phyloP scores from a whole-genome alignment of 2,113 vertebrate genomes.

The Prunella himalayana region DNA sequence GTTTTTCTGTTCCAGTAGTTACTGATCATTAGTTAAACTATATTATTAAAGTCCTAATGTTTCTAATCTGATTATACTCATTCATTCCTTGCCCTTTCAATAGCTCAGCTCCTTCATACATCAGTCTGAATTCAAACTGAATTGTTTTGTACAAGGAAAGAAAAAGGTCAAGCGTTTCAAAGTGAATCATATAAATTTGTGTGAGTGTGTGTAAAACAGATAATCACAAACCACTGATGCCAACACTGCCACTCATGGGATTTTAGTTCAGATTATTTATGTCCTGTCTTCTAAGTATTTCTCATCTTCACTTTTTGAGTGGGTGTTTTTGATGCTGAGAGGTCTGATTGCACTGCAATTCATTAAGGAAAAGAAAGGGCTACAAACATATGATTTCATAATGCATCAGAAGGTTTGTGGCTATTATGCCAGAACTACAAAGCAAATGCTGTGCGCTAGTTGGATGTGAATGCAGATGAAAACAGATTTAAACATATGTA shows the following conservation, averaged over 20 bases:
- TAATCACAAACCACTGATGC: background rate
- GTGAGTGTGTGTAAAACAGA: background rate
- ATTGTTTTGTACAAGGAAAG: background rate
- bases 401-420: conserved; percentile 61
- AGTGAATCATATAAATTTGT: background rate
- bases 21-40: background rate
- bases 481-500: conserved; percentile 24
- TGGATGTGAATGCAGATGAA: conserved; percentile 36
- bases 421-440: conserved; percentile 50
- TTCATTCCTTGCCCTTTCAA: background rate
- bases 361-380: conserved; percentile 15
- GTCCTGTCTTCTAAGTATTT: background rate
- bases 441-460: background rate
- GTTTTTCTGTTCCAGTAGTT: background rate
- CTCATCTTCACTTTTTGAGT: background rate
- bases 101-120: background rate
- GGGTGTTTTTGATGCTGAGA: background rate
- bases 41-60: background rate
- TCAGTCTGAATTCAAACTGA: background rate
- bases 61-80: background rate
- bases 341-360: conserved; percentile 20
- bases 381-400: conserved; percentile 54
- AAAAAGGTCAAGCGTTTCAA: background rate
- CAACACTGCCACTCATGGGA: background rate
- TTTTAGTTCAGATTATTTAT: background rate